Evolutionary conservation across 2,888 invertebrate genomes (phyloP).

Genomic region (Trissonchulus sp.): DNA sequence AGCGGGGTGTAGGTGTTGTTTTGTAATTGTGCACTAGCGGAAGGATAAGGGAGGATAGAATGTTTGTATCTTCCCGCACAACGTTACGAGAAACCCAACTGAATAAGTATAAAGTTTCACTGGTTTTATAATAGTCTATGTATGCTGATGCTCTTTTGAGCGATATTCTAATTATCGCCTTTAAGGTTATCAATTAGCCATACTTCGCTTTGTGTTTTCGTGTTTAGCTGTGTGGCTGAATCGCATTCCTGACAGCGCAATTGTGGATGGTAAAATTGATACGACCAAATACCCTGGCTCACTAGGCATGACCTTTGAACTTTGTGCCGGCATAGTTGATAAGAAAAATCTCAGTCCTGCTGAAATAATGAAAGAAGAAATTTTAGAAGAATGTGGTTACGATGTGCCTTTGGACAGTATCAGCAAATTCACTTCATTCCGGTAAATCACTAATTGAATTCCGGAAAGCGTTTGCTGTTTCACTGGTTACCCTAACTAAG

Average conservation of each 20-base stretch:
- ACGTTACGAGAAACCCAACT: no score
- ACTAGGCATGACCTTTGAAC: conserved; percentile 72
- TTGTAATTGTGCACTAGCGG: no score
- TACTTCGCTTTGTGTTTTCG: no score
- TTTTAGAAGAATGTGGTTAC: conserved; percentile 90
- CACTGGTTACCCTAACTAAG: no score
- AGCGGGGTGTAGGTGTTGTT: no score
- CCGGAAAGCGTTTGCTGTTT: no score
- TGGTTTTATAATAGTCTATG: no score
- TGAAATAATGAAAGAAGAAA: conserved; percentile 78
- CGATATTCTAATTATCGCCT: background rate
- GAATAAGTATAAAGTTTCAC: no score
- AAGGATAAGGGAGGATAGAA: no score
- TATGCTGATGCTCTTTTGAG: no score
- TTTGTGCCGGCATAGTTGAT: conserved; percentile 91
- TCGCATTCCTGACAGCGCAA: background rate
- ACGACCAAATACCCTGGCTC: background rate
- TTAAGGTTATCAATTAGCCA: no score
- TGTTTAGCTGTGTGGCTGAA: conserved; percentile 23
- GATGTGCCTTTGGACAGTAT: conserved; percentile 63
- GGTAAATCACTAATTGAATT: conserved; percentile 47
- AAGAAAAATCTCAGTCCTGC: conserved; percentile 64
- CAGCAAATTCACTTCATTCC: conserved; percentile 48
- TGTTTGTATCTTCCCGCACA: no score
- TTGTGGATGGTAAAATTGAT: background rate